Percentiles rank a stretch among this genome's conserved stretches.
These are phyloP conservation scores for mouse (Mus musculus) DNA, from an alignment of 2,113 vertebrate genomes.

Conservation along the genomic window GRCm39 chr10:86065501-86066000, in stretches of 20 bases:
- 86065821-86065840: constrained; percentile 43
- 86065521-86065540: no score
- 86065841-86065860: constrained; percentile 51
- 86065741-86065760: constrained; percentile 24
- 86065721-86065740: constrained; percentile 3
- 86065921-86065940: not conserved
- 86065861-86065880: not conserved
- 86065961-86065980: not conserved
- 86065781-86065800: not conserved
- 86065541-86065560: not conserved
- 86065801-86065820: constrained; percentile 8
- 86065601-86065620: not conserved
- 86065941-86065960: not conserved
- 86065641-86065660: not conserved
- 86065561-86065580: not conserved
- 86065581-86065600: not conserved
- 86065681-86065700: constrained; percentile 3
- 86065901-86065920: not conserved
- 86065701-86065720: constrained; percentile 13
- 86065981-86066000: not conserved
- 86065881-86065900: not conserved
- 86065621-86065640: constrained; percentile 43
- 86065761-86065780: not conserved
- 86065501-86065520: not conserved
- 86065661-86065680: constrained; percentile 31